Percentiles rank a stretch among this genome's conserved stretches.
Evolutionary conservation across 2,113 vertebrate species (phyloP).

Genomic region (Poicephalus gulielmi): DNA sequence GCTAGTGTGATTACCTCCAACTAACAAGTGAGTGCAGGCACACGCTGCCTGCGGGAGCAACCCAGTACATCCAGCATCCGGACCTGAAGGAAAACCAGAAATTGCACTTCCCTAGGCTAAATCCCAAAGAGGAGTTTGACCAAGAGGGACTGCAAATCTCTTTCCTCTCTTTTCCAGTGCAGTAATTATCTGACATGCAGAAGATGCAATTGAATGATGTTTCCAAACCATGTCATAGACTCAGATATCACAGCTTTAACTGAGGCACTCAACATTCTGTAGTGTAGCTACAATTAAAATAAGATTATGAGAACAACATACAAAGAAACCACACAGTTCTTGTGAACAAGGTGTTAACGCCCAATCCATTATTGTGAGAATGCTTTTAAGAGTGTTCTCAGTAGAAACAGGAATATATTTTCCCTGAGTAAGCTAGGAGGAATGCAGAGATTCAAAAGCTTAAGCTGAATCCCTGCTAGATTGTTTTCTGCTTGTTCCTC

Average conservation of each 20-base stretch:
- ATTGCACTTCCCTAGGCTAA: not conserved
- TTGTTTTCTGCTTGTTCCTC: not conserved
- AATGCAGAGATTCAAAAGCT: conserved; percentile 20
- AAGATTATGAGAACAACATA: not conserved
- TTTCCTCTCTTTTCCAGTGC: not conserved
- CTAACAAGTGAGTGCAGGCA: not conserved
- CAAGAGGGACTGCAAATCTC: not conserved
- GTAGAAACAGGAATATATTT: not conserved
- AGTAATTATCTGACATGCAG: not conserved
- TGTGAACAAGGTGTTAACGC: not conserved
- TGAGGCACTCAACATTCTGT: not conserved
- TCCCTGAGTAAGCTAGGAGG: conserved; percentile 6
- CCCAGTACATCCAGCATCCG: not conserved
- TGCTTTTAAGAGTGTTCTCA: conserved; percentile 15
- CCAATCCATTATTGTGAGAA: conserved; percentile 6
- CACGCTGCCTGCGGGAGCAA: not conserved
- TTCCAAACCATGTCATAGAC: not conserved
- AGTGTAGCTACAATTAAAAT: conserved; percentile 21
- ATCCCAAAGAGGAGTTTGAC: not conserved
- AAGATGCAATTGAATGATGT: not conserved
- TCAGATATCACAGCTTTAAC: not conserved
- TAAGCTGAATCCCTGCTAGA: not conserved
- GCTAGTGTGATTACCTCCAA: not conserved
- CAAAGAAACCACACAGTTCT: conserved; percentile 1
- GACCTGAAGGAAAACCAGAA: not conserved